Base-by-base conservation (phyloP, 2,888 invertebrate species). In the Acanthosepion pharaonis region DNA sequence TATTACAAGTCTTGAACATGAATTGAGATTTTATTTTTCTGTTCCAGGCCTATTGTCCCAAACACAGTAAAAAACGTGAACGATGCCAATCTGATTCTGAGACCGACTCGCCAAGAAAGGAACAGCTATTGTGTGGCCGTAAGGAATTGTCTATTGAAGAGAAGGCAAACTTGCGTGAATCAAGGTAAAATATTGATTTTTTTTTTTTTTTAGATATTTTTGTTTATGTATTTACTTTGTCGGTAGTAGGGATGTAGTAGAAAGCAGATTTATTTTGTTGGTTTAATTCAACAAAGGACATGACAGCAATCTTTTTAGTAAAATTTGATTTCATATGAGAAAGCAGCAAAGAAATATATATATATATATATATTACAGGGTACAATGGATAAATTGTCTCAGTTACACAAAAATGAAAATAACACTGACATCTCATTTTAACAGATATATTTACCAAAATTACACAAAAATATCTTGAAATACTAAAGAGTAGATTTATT, bases 141-240 rank as follows among this genome's bases (percentile, higher is more conserved):
- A 97, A 97, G 95, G 97, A 97, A 94, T 98, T 99, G 98, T 99
- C 99, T 18, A 99, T 99, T 8, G 99, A 99, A 97, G 99, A 99
- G 97, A 98, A 99, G 97, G 99, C 98, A 97, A 99, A 99, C 97
- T 98, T 99, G 25, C 98, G 99, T 95, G 99, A 99, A n/a, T 98
- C 98, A 95, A 98, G 98, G 98, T 98, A 97, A 96, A 97, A 96
- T 15, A 20, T 59, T 59, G 23, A 48, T 48, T 42, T 78, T n/a
- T 15, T 33, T 33, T 33, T 0, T 33, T n/a, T n/a, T n/a, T n/a
- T n/a, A n/a, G 11, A 15, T 25, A 5, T 42, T 94, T 20, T 33
- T n/a, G n/a, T 51, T 94, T 94, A 11, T 20, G 9, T 94, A 28
- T 28, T 49, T 33, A 33, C 33, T 33, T 33, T 33, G 20, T 28